These are phyloP conservation scores for Rhagoletis zephyria DNA, from an alignment of 1,140 invertebrate genomes.

Conservation along the genomic window DNA sequence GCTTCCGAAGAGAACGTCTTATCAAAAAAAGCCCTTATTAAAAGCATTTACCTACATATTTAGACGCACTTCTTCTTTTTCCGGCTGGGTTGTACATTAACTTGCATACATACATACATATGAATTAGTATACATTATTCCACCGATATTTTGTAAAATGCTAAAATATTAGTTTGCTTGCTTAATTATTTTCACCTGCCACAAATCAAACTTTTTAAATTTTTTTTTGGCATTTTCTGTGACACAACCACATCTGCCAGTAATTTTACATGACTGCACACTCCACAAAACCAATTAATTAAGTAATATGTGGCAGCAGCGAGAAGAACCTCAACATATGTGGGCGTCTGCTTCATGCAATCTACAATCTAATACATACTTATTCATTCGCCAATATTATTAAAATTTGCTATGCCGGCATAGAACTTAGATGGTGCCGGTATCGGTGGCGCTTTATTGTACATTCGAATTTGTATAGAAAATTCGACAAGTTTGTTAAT, in stretches of 20 bases:
- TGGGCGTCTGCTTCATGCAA: neutral
- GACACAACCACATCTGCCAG: slow-evolving; percentile 16
- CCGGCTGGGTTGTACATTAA: too few species aligned
- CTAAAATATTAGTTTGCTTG: neutral
- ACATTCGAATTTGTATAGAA: neutral
- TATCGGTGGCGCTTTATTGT: neutral
- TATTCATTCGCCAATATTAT: neutral
- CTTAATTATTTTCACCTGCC: slow-evolving; percentile 11
- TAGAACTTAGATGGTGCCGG: neutral
- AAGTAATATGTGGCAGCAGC: slow-evolving; percentile 4
- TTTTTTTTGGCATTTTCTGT: neutral
- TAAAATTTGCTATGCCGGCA: neutral
- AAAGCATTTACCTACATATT: too few species aligned
- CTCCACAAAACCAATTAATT: slow-evolving; percentile 25
- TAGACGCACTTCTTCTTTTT: too few species aligned
- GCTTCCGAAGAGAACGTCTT: too few species aligned
- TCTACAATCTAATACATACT: neutral
- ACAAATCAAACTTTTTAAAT: neutral
- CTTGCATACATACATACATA: too few species aligned
- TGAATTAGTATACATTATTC: too few species aligned
- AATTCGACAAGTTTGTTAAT: slow-evolving; percentile 12
- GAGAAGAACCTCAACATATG: neutral
- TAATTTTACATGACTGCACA: neutral
- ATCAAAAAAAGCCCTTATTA: too few species aligned
- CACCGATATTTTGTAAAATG: too few species aligned